These are phyloP conservation scores for Ageneiosus marmoratus DNA, from an alignment of 2,113 vertebrate species.

Conservation along the genomic window DNA sequence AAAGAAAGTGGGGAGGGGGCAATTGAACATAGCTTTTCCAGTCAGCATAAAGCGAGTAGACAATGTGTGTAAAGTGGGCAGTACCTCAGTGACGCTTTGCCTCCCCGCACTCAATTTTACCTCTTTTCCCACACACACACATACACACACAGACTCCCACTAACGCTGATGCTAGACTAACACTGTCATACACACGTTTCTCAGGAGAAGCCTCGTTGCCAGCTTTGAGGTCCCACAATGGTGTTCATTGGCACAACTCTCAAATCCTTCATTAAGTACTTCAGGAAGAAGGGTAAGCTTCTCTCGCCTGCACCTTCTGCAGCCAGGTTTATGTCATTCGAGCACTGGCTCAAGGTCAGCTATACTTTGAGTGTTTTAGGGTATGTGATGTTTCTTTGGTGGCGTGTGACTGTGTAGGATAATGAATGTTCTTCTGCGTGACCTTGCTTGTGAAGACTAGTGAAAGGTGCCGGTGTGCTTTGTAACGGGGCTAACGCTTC, in stretches of 20 bases:
- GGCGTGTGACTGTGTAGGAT: neutral
- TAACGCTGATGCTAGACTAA: slow-evolving; percentile 31
- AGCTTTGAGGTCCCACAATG: slow-evolving; percentile 41
- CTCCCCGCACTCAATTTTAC: slow-evolving; percentile 18
- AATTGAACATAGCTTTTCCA: slow-evolving; percentile 28
- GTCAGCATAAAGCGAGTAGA: slow-evolving; percentile 48
- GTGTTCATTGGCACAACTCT: slow-evolving; percentile 59
- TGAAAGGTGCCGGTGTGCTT: neutral
- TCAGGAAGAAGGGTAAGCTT: slow-evolving; percentile 59
- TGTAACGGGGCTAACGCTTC: neutral
- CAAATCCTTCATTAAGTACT: slow-evolving; percentile 62
- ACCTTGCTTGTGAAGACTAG: slow-evolving; percentile 28
- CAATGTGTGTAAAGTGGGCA: slow-evolving; percentile 42
- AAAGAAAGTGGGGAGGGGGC: slow-evolving; percentile 27
- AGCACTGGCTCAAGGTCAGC: slow-evolving; percentile 50
- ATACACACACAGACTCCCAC: slow-evolving; percentile 4
- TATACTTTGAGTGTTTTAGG: slow-evolving; percentile 22
- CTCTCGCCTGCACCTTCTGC: slow-evolving; percentile 16
- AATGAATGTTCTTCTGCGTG: neutral
- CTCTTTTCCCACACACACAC: slow-evolving; percentile 17
- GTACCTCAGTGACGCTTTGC: slow-evolving; percentile 2
- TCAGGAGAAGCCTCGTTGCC: slow-evolving; percentile 16
- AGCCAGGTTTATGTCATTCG: slow-evolving; percentile 15
- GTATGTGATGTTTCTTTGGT: slow-evolving; percentile 11
- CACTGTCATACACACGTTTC: slow-evolving; percentile 15